These are phyloP conservation scores for Acanthosepion pharaonis DNA, from an alignment of 2,888 invertebrate genomes.

Conservation along the genomic window DNA sequence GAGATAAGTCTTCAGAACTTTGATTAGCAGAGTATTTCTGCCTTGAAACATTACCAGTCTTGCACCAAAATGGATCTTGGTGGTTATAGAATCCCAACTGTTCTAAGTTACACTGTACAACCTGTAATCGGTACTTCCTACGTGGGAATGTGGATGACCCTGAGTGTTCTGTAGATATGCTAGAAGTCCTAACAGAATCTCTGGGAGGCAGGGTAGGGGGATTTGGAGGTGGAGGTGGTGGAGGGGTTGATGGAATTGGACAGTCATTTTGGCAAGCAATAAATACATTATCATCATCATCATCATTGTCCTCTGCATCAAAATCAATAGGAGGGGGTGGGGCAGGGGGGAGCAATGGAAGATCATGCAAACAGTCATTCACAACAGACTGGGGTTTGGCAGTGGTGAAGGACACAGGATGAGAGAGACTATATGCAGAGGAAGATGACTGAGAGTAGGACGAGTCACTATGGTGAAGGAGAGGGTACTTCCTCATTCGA, in stretches of 20 bases:
- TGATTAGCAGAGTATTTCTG: conserved; percentile 56
- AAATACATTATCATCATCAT: conserved; percentile 61
- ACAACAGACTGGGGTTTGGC: conserved; percentile 4
- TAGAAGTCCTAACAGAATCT: neutral
- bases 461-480: conserved; percentile 76
- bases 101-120: conserved; percentile 65
- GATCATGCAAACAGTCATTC: conserved; percentile 53
- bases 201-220: neutral
- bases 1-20: conserved; percentile 72
- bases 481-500: conserved; percentile 86
- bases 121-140: conserved; percentile 62
- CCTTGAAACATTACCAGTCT: conserved; percentile 59
- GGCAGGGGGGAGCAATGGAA: conserved; percentile 59
- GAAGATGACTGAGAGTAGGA: conserved; percentile 47
- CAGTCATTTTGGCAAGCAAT: conserved; percentile 51
- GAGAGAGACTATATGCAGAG: conserved; percentile 42
- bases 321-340: conserved; percentile 59
- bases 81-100: conserved; percentile 69
- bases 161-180: conserved; percentile 52
- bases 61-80: conserved; percentile 70
- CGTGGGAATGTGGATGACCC: conserved; percentile 62
- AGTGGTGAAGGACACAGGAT: neutral
- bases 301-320: conserved; percentile 49
- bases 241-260: conserved; percentile 24
- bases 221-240: conserved; percentile 40